Evolutionary conservation across 2,888 invertebrate genomes (phyloP), one percentile per base, ranked within the genome.

Genomic region (Diaprepes abbreviatus): DNA sequence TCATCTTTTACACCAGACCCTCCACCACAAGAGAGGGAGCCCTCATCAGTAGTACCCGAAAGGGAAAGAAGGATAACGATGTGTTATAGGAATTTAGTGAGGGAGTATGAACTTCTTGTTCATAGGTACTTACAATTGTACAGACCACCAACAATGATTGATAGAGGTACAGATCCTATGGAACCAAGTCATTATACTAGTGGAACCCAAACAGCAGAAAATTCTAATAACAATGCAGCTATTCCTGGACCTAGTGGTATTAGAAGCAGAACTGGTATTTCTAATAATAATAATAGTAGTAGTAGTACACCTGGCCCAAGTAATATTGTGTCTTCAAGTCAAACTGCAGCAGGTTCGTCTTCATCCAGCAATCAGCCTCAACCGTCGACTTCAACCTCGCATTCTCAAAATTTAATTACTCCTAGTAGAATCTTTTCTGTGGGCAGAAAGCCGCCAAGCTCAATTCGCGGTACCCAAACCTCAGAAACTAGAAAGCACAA

Each of bases 141-240:
- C 55, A 77, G 84, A 33, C 84, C 85, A 16, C 84, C 85, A 0
- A 82, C 83, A 33, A 86, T 85, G 80, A 90, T 88, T 74, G 91
- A 91, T 78, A 88, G 90, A 62, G 91, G 91, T 3, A 91, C 91
- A 0, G 91, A 91, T 79, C 90, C 91, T 0, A 90, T 91, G 90
- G 90, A 91, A 78, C 84, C 87, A 0, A 75, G 60, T 36, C 57
- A 72, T 48, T 73, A 57, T 24, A 76, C 75, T 16, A 78, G 79
- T 54, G 86, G 12, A 48, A 85, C 85, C 59, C 85, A 85, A 19
- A 81, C 84, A 2, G 82, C 85, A 0, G 85, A 84, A 1, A 83
- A 84, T 4, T 83, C 65, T 10, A 60, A 16, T 10, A 50, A n/a
- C 14, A 64, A 67, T 38, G 31, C 36, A 10, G 59, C 70, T 5